Evolutionary conservation across 2,888 invertebrate species (phyloP).

Genomic region (Amphiduros pacificus): DNA sequence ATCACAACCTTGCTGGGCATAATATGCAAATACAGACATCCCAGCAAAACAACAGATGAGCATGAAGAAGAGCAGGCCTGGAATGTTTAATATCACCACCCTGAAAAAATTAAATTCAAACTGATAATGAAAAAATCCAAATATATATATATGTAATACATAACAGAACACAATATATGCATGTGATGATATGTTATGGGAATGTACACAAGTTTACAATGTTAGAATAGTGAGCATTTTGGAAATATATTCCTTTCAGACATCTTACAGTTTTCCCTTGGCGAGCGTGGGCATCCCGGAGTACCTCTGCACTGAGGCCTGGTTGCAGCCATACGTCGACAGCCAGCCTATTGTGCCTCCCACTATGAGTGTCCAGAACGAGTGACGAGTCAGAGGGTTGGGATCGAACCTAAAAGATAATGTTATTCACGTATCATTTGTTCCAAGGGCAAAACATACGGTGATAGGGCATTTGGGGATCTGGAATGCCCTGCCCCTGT

Average conservation of each 20-base stretch:
- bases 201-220: no score
- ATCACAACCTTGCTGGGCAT: constrained; percentile 38
- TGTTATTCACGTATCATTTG: no score
- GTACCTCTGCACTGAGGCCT: constrained; percentile 49
- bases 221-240: no score
- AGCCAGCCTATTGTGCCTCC: constrained; percentile 43
- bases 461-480: no score
- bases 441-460: no score
- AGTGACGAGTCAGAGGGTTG: constrained; percentile 44
- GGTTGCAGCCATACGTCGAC: constrained; percentile 44
- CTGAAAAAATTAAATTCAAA: no score
- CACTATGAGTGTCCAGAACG: constrained; percentile 44
- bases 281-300: constrained; percentile 38
- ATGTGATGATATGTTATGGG: no score
- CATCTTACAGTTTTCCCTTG: constrained; percentile 37
- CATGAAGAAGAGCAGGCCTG: constrained; percentile 33
- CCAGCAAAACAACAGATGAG: constrained; percentile 36
- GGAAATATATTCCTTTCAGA: no score
- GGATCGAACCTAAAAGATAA: constrained; percentile 44
- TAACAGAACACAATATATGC: no score
- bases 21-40: constrained; percentile 33
- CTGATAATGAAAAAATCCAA: no score
- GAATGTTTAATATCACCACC: constrained; percentile 37
- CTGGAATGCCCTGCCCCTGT: no score
- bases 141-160: no score